A percentile compares a stretch with the other conserved stretches of the same genome.
phyloP scores from a whole-genome alignment of 2,113 vertebrate species.

The Myotis davidii region DNA sequence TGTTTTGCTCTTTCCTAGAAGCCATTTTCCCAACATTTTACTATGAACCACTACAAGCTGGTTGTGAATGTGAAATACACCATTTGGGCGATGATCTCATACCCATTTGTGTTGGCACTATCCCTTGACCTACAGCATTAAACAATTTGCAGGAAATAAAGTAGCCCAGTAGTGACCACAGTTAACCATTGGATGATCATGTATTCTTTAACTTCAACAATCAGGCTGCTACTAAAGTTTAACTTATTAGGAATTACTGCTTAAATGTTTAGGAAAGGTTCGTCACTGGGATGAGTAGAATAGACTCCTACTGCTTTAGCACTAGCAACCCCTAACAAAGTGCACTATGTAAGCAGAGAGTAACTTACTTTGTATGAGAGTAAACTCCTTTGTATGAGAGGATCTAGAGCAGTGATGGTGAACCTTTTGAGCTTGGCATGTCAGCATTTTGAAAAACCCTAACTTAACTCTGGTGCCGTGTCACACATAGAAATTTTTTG shows the following conservation, averaged over 20 bases:
- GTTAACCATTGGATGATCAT: background rate
- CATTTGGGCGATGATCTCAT: background rate
- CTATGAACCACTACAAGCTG: background rate
- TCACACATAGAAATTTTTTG: too few relatives aligned
- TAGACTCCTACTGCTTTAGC: background rate
- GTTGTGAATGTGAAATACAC: background rate
- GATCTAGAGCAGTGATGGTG: too few relatives aligned
- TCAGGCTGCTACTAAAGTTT: background rate
- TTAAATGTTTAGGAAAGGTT: slow-evolving; percentile 6
- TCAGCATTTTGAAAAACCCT: too few relatives aligned
- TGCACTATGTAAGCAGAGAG: background rate
- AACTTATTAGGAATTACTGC: background rate
- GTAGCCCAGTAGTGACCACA: background rate
- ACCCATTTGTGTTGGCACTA: background rate
- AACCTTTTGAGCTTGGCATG: too few relatives aligned
- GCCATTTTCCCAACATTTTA: background rate
- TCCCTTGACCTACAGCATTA: background rate
- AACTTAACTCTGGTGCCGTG: too few relatives aligned
- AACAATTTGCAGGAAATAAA: background rate
- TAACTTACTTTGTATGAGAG: background rate
- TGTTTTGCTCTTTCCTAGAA: background rate
- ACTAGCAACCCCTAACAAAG: background rate
- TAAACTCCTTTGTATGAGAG: background rate
- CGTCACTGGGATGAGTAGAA: background rate
- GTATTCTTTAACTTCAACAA: background rate